A percentile compares a stretch with the other conserved stretches of the same genome.
Conservation (phyloP, 1,140 invertebrate genomes). For the Homalodisca vitripennis region DNA sequence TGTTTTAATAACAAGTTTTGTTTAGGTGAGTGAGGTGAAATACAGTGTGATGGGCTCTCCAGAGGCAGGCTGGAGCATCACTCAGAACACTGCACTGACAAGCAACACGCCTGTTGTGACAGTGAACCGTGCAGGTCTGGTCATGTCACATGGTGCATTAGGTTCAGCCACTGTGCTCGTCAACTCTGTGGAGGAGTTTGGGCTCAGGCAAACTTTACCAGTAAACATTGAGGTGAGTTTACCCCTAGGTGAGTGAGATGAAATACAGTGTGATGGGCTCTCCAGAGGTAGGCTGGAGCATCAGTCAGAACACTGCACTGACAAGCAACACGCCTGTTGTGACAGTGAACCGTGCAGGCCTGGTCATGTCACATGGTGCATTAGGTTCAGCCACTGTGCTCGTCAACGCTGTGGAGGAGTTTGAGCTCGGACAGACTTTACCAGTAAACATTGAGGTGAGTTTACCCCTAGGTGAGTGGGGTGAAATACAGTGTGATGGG, state of each 20-base stretch:
- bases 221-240: conserved; percentile 49
- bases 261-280: conserved; percentile 42
- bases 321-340: not conserved
- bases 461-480: conserved; percentile 46
- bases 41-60: conserved; percentile 40
- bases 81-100: conserved; percentile 17
- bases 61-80: not conserved
- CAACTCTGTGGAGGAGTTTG: conserved; percentile 57
- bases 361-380: not conserved
- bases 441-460: conserved; percentile 49
- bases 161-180: conserved; percentile 54
- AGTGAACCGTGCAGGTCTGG: not conserved
- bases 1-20: too few species aligned
- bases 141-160: not conserved
- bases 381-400: conserved; percentile 51
- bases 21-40: conserved; percentile 46
- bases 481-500: conserved; percentile 45
- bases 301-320: conserved; percentile 17
- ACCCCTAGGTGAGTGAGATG: conserved; percentile 48
- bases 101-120: not conserved
- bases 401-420: conserved; percentile 57
- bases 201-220: conserved; percentile 51
- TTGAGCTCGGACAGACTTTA: conserved; percentile 54
- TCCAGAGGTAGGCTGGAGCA: not conserved
- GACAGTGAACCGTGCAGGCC: not conserved